Conservation (phyloP, 30 jellyfish, hydroid and myxozoan species). For the Aurelia aurita region DNA sequence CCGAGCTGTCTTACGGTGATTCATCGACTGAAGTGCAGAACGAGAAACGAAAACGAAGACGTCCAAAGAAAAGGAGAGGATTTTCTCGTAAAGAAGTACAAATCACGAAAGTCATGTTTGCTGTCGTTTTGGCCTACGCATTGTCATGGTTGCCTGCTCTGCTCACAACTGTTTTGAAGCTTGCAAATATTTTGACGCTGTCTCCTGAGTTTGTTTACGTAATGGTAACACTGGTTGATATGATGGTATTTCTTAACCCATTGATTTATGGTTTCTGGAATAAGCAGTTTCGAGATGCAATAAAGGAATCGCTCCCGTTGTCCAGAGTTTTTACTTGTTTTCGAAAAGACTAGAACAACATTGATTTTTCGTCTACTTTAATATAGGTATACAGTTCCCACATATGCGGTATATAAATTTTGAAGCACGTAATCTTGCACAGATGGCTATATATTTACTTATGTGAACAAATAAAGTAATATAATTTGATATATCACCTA, state of each 20-base stretch:
- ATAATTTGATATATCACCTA: too few relatives aligned
- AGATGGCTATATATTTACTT: too few relatives aligned
- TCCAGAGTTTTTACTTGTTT: too few relatives aligned
- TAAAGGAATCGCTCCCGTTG: not conserved
- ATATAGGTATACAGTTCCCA: too few relatives aligned
- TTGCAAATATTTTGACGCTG: not conserved
- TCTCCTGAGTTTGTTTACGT: constrained; percentile 1
- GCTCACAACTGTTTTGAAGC: constrained; percentile 46
- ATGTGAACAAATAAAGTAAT: too few relatives aligned
- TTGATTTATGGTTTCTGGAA: constrained; percentile 24
- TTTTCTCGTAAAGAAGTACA: constrained; percentile 41
- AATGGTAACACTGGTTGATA: constrained; percentile 70
- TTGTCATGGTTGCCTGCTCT: constrained; percentile 87
- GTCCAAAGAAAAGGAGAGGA: not conserved
- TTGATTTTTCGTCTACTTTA: too few relatives aligned
- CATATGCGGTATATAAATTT: too few relatives aligned
- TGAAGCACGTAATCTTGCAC: too few relatives aligned
- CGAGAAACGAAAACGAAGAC: not conserved
- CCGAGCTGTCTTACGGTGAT: not conserved
- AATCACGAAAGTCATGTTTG: constrained; percentile 73
- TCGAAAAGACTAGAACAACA: too few relatives aligned
- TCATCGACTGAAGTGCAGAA: not conserved
- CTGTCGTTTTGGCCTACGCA: constrained; percentile 70
- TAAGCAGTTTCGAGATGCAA: constrained; percentile 13
- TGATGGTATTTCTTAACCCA: constrained; percentile 74